Base-by-base conservation (phyloP, 2,113 vertebrate species). In the Prunella himalayana region DNA sequence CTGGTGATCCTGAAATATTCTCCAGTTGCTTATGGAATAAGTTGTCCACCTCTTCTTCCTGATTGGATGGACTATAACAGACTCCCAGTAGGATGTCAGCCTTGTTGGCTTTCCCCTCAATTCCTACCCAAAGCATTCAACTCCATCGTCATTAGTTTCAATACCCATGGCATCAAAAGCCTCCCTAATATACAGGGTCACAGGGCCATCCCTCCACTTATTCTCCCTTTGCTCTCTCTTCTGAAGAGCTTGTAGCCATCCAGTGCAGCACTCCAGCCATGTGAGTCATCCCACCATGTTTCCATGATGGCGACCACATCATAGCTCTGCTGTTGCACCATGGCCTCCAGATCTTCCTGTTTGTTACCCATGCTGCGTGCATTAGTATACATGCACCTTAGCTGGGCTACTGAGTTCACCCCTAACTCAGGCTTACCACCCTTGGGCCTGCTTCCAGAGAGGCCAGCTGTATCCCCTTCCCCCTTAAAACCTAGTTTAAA, bases 221-320 rank as follows among this genome's bases (percentile, higher is more conserved):
- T 72, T 27, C 17, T 27, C 17, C 51, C 23, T n/a, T 56, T 54
- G 13, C 17, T 21, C 2, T n/a, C 30, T 27, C 23, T 56, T 11
- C 23, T 72, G 51, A 44, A 44, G 51, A 56, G 23, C 70, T 14
- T 27, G 10, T 44, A 44, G 39, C 51, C 70, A 56, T n/a, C 31
- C 13, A n/a, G 7, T n/a, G 51, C 70, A 56, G 10, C 1, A 0
- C 13, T n/a, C 7, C 70, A 56, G 5, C 23, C 20, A 3, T 53
- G 15, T 53, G 31, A 35, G 10, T 12, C 7, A 2, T 35, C 18
- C 71, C 33, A 44, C 53, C 41, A 21, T 0, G 1, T 73, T 73
- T 56, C 37, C 1, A 0, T 41, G 28, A 53, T 53, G 49, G 35
- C 1, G 1, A 73, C 16, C 33, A 11, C 39, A n/a, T 44, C 31